Percentiles rank a stretch among this genome's conserved stretches.
Conservation (phyloP, 2,888 invertebrate species). For the Papilio demoleus region DNA sequence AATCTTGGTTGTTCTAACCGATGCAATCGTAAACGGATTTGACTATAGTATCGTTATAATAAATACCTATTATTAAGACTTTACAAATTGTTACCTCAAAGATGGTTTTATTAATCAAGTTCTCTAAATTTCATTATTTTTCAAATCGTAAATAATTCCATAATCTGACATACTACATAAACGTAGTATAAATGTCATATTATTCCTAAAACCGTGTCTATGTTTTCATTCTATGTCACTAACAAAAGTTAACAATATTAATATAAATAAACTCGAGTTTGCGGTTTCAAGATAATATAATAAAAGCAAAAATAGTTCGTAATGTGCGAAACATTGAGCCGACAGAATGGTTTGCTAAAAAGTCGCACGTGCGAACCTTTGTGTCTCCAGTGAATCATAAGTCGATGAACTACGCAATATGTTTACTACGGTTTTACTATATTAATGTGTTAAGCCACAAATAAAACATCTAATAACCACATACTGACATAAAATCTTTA, state of each 20-base stretch:
- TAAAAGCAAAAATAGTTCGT: constrained; percentile 31
- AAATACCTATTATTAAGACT: no score
- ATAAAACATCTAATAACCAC: not conserved
- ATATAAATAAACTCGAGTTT: constrained; percentile 11
- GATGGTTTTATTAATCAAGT: not conserved
- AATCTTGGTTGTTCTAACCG: no score
- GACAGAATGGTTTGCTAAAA: constrained; percentile 50
- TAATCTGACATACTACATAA: no score
- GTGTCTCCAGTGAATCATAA: constrained; percentile 50
- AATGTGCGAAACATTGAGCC: constrained; percentile 44
- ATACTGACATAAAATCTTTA: no score
- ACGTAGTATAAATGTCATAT: no score
- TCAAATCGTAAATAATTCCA: no score
- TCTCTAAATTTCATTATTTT: not conserved
- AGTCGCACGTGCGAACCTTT: constrained; percentile 52
- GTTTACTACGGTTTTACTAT: constrained; percentile 44
- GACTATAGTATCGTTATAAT: no score
- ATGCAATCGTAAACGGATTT: no score
- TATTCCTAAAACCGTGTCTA: not conserved
- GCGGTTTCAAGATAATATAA: constrained; percentile 19
- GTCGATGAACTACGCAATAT: constrained; percentile 52
- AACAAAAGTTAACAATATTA: constrained; percentile 15
- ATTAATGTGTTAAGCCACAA: constrained; percentile 29
- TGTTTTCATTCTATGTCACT: not conserved
- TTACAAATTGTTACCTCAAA: no score